Percentiles rank a stretch among this genome's conserved stretches.
phyloP scores from a whole-genome alignment of 2,113 vertebrate genomes.

The Stegostoma tigrinum region DNA sequence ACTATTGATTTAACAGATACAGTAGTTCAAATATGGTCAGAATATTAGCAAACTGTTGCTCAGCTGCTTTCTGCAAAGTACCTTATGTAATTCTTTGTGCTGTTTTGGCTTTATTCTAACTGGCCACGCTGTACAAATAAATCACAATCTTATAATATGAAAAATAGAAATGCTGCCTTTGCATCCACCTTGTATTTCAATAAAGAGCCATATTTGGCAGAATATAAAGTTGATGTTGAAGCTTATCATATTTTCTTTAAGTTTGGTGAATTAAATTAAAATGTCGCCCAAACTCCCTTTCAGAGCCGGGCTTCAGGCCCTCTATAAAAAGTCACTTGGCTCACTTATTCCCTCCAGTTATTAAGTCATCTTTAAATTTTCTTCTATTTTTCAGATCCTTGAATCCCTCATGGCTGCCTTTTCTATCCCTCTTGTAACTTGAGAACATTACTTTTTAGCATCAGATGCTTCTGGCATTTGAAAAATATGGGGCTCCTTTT shows the following conservation, averaged over 20 bases:
- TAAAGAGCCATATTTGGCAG: neutral
- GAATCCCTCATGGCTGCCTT: neutral
- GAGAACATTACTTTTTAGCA: neutral
- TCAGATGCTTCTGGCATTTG: neutral
- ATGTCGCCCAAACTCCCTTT: neutral
- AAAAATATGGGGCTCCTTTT: neutral
- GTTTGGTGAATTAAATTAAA: neutral
- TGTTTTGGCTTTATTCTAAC: neutral
- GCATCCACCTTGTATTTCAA: neutral
- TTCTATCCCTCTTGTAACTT: neutral
- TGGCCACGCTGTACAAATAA: neutral
- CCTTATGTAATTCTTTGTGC: neutral
- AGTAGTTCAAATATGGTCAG: neutral
- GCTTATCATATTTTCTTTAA: neutral
- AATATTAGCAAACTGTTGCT: conserved; percentile 24
- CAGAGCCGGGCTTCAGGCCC: neutral
- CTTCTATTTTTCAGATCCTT: neutral
- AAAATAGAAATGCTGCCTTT: neutral
- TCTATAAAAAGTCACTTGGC: neutral
- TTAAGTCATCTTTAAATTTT: neutral
- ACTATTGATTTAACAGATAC: conserved; percentile 29
- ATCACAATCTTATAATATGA: neutral
- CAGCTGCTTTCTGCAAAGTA: neutral
- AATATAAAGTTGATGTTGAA: neutral
- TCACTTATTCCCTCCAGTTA: neutral